Percentiles rank a stretch among this genome's conserved stretches.
Evolutionary conservation across 1,140 invertebrate genomes (phyloP).

Genomic region (Sminthurinus signatus): DNA sequence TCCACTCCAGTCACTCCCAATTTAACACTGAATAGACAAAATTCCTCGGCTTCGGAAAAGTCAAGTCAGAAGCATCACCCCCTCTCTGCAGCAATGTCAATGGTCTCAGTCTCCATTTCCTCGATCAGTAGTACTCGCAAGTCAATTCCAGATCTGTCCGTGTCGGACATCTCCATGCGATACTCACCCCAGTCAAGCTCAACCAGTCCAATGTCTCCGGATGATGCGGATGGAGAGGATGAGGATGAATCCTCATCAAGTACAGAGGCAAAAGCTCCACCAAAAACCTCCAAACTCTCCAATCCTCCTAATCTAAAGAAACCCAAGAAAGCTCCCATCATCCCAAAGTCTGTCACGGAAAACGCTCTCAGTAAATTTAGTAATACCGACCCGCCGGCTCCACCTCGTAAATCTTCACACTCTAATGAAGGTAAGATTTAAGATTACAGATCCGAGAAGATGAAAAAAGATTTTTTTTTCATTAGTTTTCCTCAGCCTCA

Average conservation of each 20-base stretch:
- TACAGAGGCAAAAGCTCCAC: constrained; percentile 1
- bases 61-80: constrained; percentile 23
- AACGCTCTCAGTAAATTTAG: constrained; percentile 33
- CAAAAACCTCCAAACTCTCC: background rate
- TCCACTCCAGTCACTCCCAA: no score
- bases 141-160: constrained; percentile 30
- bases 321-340: constrained; percentile 26
- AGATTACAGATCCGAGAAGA: no score
- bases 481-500: no score
- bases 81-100: constrained; percentile 23
- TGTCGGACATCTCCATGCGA: constrained; percentile 26
- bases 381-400: background rate
- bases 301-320: background rate
- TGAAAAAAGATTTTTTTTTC: no score
- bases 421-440: constrained; percentile 20
- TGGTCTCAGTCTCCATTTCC: constrained; percentile 22
- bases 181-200: constrained; percentile 34
- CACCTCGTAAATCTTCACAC: constrained; percentile 5
- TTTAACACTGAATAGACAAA: constrained; percentile 32
- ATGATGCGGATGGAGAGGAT: constrained; percentile 26
- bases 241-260: constrained; percentile 25
- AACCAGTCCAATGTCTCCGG: constrained; percentile 23
- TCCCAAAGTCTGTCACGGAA: constrained; percentile 39
- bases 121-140: constrained; percentile 30
- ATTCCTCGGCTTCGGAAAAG: constrained; percentile 38